Evolutionary conservation across 1,140 invertebrate genomes (phyloP).

Genomic region (Bombus waltoni): DNA sequence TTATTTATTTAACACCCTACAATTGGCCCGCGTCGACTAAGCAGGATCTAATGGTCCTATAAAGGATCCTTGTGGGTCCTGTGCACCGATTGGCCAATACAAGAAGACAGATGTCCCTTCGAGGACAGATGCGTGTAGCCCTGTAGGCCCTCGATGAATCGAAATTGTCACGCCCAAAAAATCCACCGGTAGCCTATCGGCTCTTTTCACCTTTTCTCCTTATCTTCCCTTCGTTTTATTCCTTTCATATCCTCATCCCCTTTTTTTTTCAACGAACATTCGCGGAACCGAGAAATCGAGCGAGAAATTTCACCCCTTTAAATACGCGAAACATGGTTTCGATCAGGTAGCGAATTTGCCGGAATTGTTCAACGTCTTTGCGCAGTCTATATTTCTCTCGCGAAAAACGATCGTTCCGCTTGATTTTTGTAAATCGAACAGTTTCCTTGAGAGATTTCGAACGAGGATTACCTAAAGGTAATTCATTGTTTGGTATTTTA

Average conservation of each 20-base stretch:
- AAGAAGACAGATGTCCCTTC: slow-evolving; percentile 77
- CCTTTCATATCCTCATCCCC: background rate
- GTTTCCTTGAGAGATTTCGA: no score
- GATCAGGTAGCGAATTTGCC: slow-evolving; percentile 4
- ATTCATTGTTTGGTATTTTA: background rate
- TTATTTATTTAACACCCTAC: slow-evolving; percentile 83
- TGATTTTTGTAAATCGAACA: no score
- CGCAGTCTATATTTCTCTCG: no score
- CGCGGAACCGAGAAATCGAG: slow-evolving; percentile 4
- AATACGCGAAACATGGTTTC: background rate
- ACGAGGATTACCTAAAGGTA: no score
- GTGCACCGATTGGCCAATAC: slow-evolving; percentile 74
- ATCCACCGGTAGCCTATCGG: slow-evolving; percentile 50
- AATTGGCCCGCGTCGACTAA: slow-evolving; percentile 80
- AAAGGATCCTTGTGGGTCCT: slow-evolving; percentile 77
- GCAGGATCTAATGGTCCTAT: slow-evolving; percentile 83
- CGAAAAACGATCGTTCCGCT: no score
- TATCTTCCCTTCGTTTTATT: slow-evolving; percentile 22
- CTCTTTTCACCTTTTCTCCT: slow-evolving; percentile 48
- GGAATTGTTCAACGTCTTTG: background rate
- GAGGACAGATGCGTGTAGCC: slow-evolving; percentile 76
- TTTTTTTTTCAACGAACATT: background rate
- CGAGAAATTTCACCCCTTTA: background rate
- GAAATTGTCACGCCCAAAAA: slow-evolving; percentile 81
- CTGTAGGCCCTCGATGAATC: slow-evolving; percentile 75